Percentiles rank a stretch among this genome's conserved stretches.
These are phyloP conservation scores for Podarcis siculus DNA, from an alignment of 2,797 vertebrate species.

Conservation along the genomic window DNA sequence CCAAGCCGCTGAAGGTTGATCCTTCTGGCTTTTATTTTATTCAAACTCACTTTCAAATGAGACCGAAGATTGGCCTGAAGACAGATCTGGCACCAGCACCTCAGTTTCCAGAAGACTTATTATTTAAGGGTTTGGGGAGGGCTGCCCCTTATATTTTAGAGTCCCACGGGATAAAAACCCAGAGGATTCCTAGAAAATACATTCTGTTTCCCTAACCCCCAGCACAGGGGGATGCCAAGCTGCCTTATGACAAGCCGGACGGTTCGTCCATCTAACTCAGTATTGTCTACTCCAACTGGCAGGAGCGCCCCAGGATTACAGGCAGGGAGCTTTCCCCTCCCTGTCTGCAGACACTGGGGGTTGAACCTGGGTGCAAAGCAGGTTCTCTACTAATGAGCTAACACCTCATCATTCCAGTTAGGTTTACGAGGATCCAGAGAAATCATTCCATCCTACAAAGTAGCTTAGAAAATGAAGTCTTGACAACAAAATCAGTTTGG, in stretches of 20 bases:
- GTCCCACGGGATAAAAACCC: background rate
- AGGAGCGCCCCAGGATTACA: no score
- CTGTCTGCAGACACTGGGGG: no score
- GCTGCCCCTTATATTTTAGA: background rate
- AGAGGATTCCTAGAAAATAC: background rate
- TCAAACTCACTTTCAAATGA: slow-evolving; percentile 29
- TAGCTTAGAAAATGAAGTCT: background rate
- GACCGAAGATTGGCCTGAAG: slow-evolving; percentile 14
- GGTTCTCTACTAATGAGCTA: no score
- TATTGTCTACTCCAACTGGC: no score
- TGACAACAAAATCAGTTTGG: background rate
- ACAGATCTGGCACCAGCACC: background rate
- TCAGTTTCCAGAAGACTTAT: background rate
- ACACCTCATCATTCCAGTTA: background rate
- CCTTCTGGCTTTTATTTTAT: slow-evolving; percentile 38
- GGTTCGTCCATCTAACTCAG: no score
- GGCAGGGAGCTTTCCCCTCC: no score
- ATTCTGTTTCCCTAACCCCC: no score
- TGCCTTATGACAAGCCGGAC: no score
- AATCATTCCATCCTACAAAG: background rate
- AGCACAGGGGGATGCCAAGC: no score
- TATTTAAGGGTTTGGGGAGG: background rate
- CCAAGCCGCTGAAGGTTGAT: slow-evolving; percentile 30
- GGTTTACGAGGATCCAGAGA: background rate
- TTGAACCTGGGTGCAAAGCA: no score